Conservation (phyloP, 2,888 invertebrate species). For the Aporophyla nigra region DNA sequence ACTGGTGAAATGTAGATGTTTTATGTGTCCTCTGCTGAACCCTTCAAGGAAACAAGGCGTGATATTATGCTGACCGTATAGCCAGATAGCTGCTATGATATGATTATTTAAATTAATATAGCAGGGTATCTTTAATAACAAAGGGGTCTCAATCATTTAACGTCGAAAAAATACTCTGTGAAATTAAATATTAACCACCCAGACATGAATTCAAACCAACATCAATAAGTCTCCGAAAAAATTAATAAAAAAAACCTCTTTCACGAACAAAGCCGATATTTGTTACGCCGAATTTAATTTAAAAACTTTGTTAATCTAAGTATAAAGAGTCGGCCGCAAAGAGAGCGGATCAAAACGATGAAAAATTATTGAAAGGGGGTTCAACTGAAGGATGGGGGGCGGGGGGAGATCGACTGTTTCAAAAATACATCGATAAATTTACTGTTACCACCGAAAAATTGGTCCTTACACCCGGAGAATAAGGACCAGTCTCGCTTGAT, state of each 20-base stretch:
- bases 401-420: slow-evolving; percentile 85
- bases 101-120: neutral
- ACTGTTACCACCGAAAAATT: slow-evolving; percentile 53
- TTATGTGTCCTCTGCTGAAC: neutral
- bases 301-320: slow-evolving; percentile 90
- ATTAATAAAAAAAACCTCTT: slow-evolving; percentile 70
- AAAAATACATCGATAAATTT: slow-evolving; percentile 77
- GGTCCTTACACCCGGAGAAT: slow-evolving; percentile 50
- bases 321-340: slow-evolving; percentile 88
- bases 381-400: slow-evolving; percentile 76
- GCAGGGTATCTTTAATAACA: neutral
- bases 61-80: neutral
- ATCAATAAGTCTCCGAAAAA: slow-evolving; percentile 65
- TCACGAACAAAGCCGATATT: slow-evolving; percentile 79
- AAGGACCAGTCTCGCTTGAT: slow-evolving; percentile 63
- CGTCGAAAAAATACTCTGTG: slow-evolving; percentile 18
- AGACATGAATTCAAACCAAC: slow-evolving; percentile 44
- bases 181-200: slow-evolving; percentile 40
- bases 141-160: neutral
- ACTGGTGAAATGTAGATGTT: too few species aligned
- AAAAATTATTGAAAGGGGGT: slow-evolving; percentile 91
- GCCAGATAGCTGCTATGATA: neutral
- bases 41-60: neutral
- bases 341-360: slow-evolving; percentile 89
- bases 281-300: slow-evolving; percentile 88